Base-by-base conservation (phyloP, 2,888 invertebrate genomes). In the Hoplodrina ambigua region DNA sequence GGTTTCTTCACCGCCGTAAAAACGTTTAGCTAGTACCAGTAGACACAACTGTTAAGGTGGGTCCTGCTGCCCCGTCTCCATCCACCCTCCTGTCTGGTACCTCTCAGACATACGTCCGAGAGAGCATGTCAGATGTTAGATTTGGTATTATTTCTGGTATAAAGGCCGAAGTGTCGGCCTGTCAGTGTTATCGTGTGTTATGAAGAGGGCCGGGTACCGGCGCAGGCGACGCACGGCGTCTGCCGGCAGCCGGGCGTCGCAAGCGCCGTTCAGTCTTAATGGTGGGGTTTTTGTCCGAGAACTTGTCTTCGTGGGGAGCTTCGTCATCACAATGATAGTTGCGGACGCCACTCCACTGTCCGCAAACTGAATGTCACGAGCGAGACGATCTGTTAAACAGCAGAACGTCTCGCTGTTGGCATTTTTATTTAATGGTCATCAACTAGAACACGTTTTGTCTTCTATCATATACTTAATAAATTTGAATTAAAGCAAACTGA, bases 251-350 rank as follows among this genome's bases (percentile, higher is more conserved):
- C 25, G 50, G 19, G n/a, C 20, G 52, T 19, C 57, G 49, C 58
- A n/a, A 41, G 62, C 66, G 56, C 46, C 64, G 55, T 64, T 80
- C 80, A 78, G 78, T 78, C 78, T 78, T 80, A 59, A 80, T 67
- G 75, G 78, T 80, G 78, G 78, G 61, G 20, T 44, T 57, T 33
- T 61, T n/a, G n/a, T 65, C 64, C 54, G 37, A 41, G 49, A 50
- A 60, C 19, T 46, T 37, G 37, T 69, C 37, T 7, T 46, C 8
- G 41, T 54, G 20, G 20, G 57, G 49, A 30, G 37, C 6, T 13
- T 44, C 20, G 56, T 37, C 75, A 65, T 7, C 41, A 66, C 46
- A 66, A 58, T 68, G 68, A 30, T 63, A 25, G 13, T 15, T 53
- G 56, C 50, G 58, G 13, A 41, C 2, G 30, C 33, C 37, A n/a